Evolutionary conservation across 23 tunicate species (phyloP).

Genomic region (Oikopleura albicans): DNA sequence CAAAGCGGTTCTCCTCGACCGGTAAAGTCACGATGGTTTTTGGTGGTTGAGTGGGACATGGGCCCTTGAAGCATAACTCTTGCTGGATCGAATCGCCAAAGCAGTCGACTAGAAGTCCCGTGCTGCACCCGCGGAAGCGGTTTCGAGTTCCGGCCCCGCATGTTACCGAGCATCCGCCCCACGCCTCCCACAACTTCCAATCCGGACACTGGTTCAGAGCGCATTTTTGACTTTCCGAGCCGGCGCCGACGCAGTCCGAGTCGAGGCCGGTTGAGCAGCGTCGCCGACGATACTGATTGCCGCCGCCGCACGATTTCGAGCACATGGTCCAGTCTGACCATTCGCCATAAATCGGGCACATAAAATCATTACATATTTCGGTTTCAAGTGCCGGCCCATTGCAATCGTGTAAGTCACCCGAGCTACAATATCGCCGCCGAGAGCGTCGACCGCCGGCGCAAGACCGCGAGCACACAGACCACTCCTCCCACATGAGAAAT

Average conservation of each 20-base stretch:
- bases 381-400: not conserved
- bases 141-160: not conserved
- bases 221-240: not conserved
- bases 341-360: not conserved
- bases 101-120: not conserved
- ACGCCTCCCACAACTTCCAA: not conserved
- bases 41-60: not conserved
- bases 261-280: not conserved
- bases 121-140: not conserved
- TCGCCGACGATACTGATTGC: not conserved
- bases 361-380: not conserved
- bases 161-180: not conserved
- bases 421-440: not conserved
- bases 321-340: not conserved
- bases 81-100: slow-evolving; percentile 9
- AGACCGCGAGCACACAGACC: not conserved
- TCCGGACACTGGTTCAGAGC: not conserved
- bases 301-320: slow-evolving; percentile 5
- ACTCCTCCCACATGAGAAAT: not conserved
- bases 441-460: not conserved
- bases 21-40: not conserved
- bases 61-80: not conserved
- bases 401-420: not conserved
- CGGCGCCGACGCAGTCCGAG: not conserved
- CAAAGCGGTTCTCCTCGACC: not conserved